These are phyloP conservation scores for Labia minor DNA, from an alignment of 2,888 invertebrate genomes.

Conservation along the genomic window DNA sequence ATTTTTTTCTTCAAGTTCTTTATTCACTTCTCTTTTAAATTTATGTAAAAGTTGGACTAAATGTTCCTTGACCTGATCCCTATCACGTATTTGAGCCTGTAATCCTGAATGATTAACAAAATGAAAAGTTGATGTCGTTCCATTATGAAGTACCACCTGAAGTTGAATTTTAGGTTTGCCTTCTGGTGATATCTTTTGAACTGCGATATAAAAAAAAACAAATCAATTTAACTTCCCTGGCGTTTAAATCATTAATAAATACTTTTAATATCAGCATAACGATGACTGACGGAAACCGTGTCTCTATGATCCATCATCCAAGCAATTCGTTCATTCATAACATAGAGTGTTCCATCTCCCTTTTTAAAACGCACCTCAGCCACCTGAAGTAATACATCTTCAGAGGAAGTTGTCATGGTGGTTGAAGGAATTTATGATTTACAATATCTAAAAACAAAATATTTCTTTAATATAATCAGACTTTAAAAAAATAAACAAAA, in stretches of 20 bases:
- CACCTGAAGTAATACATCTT: constrained; percentile 89
- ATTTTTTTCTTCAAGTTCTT: constrained; percentile 82
- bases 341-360: constrained; percentile 87
- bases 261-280: constrained; percentile 92
- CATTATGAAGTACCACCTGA: constrained; percentile 90
- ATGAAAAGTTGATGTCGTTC: constrained; percentile 91
- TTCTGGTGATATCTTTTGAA: constrained; percentile 93
- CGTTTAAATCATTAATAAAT: constrained; percentile 30
- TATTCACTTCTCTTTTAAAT: constrained; percentile 84
- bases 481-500: too few relatives aligned
- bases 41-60: constrained; percentile 84
- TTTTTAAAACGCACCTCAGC: constrained; percentile 90
- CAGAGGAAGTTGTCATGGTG: constrained; percentile 76
- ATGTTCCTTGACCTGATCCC: constrained; percentile 87
- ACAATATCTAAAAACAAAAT: neutral
- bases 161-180: constrained; percentile 97
- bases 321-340: constrained; percentile 90
- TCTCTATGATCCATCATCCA: constrained; percentile 93
- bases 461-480: too few relatives aligned
- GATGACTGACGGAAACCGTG: constrained; percentile 83
- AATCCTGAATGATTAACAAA: constrained; percentile 82
- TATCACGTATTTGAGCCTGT: constrained; percentile 72
- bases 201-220: constrained; percentile 41
- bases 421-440: constrained; percentile 29
- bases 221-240: neutral